Conservation (phyloP, 2,888 invertebrate genomes). For the Antheraea assamensis region DNA sequence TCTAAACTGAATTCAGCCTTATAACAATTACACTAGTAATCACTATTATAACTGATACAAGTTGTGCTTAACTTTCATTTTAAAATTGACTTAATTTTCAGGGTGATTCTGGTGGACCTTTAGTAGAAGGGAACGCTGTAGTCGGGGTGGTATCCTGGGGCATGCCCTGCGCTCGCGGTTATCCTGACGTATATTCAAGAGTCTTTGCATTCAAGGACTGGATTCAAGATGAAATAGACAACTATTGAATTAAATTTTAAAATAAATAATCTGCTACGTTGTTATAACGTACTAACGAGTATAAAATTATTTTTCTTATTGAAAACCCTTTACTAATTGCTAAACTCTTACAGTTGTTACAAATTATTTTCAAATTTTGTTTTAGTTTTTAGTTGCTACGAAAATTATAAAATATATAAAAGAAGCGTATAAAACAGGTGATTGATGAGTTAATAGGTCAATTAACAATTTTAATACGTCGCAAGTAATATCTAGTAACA, state of each 20-base stretch:
- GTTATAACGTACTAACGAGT: too few relatives aligned
- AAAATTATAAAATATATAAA: too few relatives aligned
- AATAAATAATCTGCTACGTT: not conserved
- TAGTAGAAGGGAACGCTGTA: conserved; percentile 58
- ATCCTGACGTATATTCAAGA: conserved; percentile 78
- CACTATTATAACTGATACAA: not conserved
- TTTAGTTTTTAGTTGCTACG: too few relatives aligned
- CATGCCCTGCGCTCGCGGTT: conserved; percentile 78
- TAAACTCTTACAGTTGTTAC: too few relatives aligned
- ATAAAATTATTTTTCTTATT: too few relatives aligned
- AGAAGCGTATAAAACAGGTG: too few relatives aligned
- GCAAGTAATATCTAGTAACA: too few relatives aligned
- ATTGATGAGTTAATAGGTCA: too few relatives aligned
- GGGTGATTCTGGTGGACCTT: conserved; percentile 81
- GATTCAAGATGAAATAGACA: conserved; percentile 56
- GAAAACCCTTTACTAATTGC: too few relatives aligned
- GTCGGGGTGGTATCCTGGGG: conserved; percentile 82
- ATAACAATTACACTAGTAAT: not conserved
- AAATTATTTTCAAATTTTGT: too few relatives aligned
- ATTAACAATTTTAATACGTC: not conserved
- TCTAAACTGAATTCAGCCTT: not conserved
- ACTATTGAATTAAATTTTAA: conserved; percentile 4
- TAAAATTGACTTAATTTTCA: conserved; percentile 36
- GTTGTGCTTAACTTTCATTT: not conserved
- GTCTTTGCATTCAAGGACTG: conserved; percentile 70